Percentiles rank a stretch among this genome's conserved stretches.
phyloP scores from a whole-genome alignment of 2,113 vertebrate species.

The Gallinago undulata region DNA sequence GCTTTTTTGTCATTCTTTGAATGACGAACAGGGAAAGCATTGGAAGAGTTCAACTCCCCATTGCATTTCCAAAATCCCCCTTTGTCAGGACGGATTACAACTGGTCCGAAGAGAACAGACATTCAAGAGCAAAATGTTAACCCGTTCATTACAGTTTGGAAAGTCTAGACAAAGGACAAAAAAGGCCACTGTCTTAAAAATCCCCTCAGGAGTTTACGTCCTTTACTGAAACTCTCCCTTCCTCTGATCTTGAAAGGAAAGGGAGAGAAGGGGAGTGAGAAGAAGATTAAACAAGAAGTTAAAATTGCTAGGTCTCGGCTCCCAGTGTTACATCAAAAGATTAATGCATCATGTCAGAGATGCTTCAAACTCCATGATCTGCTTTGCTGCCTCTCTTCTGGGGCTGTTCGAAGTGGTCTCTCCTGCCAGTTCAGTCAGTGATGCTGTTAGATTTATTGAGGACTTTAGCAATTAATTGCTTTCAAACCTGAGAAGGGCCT shows the following conservation, averaged over 20 bases:
- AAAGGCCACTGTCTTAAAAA: not conserved
- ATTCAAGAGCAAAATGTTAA: not conserved
- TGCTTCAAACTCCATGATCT: not conserved
- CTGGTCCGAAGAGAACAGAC: not conserved
- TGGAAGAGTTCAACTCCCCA: not conserved
- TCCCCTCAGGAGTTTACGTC: not conserved
- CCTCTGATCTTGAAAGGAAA: not conserved
- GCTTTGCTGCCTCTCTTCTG: not conserved
- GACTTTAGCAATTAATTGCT: constrained; percentile 65
- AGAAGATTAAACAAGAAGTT: not conserved
- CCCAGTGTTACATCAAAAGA: not conserved
- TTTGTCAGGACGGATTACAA: not conserved
- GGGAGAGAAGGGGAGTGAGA: not conserved
- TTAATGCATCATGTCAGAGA: not conserved
- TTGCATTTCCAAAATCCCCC: not conserved
- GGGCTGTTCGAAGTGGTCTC: not conserved
- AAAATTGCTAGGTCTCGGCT: not conserved
- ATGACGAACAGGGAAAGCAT: not conserved
- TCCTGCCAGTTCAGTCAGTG: not conserved
- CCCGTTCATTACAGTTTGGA: not conserved
- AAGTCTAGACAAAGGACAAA: not conserved
- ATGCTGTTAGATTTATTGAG: constrained; percentile 35
- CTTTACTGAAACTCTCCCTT: not conserved
- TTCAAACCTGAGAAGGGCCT: constrained; percentile 50
- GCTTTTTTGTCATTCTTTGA: not conserved